Evolutionary conservation across 1,140 invertebrate genomes (phyloP).

Genomic region (Chionoecetes opilio): DNA sequence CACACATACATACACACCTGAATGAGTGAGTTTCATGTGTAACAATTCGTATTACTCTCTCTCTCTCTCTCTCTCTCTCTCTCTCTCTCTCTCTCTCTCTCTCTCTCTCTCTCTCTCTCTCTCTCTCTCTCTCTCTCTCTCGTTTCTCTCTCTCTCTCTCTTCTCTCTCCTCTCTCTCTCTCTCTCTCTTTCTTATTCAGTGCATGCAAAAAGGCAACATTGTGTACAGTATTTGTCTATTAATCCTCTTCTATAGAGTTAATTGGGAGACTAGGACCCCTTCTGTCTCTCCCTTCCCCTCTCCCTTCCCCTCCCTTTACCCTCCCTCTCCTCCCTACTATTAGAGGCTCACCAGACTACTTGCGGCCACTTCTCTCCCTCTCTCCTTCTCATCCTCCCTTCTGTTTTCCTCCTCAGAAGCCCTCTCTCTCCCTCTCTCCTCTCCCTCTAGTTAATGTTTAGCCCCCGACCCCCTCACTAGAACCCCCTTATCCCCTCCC

Average conservation of each 20-base stretch:
- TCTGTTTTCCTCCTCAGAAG: not conserved
- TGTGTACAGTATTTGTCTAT: slow-evolving; percentile 3
- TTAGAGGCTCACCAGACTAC: not conserved
- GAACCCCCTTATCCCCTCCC: not conserved
- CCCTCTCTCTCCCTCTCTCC: not conserved
- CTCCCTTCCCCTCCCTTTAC: not conserved
- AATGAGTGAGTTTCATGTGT: not conserved
- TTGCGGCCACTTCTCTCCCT: not conserved
- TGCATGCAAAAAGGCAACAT: not conserved
- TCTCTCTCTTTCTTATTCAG: not conserved
- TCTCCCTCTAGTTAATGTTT: slow-evolving; percentile 3
- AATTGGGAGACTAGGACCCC: not conserved
- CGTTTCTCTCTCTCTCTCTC: too few species aligned
- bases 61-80: not conserved
- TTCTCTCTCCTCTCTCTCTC: too few species aligned
- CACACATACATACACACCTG: not conserved
- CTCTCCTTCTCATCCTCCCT: not conserved
- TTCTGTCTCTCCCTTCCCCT: not conserved
- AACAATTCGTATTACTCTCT: not conserved
- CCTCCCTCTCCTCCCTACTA: not conserved
- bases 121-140: too few species aligned
- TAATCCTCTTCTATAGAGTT: slow-evolving; percentile 10
- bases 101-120: too few species aligned
- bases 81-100: too few species aligned
- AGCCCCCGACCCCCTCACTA: not conserved